These are phyloP conservation scores for Chironomus striatipennis DNA, from an alignment of 1,140 invertebrate genomes.

Conservation along the genomic window DNA sequence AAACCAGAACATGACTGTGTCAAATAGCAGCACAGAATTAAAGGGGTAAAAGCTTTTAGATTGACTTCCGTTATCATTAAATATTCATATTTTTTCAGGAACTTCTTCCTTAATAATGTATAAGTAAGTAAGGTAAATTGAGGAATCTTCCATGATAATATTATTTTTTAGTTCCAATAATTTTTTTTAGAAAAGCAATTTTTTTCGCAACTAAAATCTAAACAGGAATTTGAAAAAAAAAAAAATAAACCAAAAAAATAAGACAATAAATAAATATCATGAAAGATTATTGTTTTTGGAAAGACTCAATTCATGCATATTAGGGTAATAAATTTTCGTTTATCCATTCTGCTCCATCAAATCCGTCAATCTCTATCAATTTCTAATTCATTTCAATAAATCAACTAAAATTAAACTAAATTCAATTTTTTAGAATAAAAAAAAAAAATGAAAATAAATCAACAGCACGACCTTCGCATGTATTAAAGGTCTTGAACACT, in stretches of 20 bases:
- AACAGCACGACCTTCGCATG: no score
- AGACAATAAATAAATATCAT: not conserved
- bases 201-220: not conserved
- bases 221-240: not conserved
- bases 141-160: not conserved
- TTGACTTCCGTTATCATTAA: no score
- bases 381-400: not conserved
- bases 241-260: not conserved
- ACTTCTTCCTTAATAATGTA: no score
- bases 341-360: not conserved
- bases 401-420: not conserved
- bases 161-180: not conserved
- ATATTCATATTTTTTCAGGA: no score
- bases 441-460: no score
- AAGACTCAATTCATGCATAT: not conserved
- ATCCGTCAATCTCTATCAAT: slow-evolving; percentile 2
- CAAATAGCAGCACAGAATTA: no score
- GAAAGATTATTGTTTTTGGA: not conserved
- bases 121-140: not conserved
- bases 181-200: not conserved
- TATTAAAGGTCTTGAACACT: no score
- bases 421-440: no score
- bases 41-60: no score
- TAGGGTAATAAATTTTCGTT: not conserved
- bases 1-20: no score